These are phyloP conservation scores for Amblyornis subalaris DNA, from an alignment of 2,113 vertebrate genomes.

Conservation along the genomic window DNA sequence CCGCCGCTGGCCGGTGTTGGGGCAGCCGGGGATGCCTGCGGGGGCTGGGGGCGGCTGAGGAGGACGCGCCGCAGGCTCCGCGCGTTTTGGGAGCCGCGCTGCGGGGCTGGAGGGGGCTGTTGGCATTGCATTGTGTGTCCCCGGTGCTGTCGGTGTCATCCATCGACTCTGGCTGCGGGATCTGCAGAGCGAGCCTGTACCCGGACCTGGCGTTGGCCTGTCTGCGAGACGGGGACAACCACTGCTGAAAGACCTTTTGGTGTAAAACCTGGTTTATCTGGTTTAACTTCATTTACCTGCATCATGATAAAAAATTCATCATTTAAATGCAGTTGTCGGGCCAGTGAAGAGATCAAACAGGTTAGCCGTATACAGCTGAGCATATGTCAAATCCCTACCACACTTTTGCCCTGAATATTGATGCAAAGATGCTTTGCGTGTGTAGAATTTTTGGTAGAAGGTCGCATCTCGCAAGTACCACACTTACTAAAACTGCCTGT, in stretches of 20 bases:
- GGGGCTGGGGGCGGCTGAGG: not conserved
- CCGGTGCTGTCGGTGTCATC: rapidly evolving
- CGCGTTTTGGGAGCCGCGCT: not conserved
- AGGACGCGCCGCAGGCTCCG: not conserved
- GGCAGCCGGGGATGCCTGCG: not conserved
- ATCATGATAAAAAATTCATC: not conserved
- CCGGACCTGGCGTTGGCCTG: not conserved
- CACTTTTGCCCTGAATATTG: not conserved
- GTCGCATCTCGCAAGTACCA: not conserved
- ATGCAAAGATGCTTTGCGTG: not conserved
- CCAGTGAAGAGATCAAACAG: not conserved
- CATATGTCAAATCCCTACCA: not conserved
- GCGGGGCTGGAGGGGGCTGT: not conserved
- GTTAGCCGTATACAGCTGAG: not conserved
- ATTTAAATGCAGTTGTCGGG: not conserved
- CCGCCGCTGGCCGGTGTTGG: not conserved
- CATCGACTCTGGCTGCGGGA: not conserved
- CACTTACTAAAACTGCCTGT: not conserved
- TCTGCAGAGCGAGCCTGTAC: not conserved
- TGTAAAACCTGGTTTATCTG: not conserved
- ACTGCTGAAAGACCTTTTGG: not conserved
- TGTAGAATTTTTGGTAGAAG: not conserved
- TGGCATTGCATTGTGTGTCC: not conserved
- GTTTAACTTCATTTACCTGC: not conserved
- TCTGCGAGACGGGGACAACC: not conserved